Conservation (phyloP, 2,797 vertebrate species). For the Sebastes minor region DNA sequence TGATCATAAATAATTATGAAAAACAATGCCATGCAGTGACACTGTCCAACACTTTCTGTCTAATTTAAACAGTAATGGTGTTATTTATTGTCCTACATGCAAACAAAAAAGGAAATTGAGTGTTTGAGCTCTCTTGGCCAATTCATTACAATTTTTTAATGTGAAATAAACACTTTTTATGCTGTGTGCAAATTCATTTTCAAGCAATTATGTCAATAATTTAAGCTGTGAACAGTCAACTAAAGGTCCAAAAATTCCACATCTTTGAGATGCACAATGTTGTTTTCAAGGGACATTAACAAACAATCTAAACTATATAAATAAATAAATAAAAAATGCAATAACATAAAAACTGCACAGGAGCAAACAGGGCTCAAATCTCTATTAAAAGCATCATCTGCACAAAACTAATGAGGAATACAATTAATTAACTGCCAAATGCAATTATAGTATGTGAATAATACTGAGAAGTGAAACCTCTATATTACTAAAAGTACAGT, state of each 20-base stretch:
- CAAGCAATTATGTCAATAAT: not conserved
- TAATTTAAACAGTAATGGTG: not conserved
- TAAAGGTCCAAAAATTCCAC: not conserved
- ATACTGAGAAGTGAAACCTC: not conserved
- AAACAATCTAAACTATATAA: not conserved
- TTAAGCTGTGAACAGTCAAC: not conserved
- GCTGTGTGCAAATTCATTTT: not conserved
- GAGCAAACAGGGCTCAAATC: not conserved
- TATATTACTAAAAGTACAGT: not conserved
- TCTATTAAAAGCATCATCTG: not conserved
- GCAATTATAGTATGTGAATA: not conserved
- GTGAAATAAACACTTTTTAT: conserved; percentile 20
- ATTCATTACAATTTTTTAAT: not conserved
- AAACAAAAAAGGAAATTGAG: not conserved
- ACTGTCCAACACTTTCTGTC: not conserved
- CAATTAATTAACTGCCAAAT: not conserved
- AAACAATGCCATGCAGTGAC: not conserved
- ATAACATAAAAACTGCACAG: not conserved
- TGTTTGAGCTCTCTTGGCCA: not conserved
- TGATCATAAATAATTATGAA: not conserved
- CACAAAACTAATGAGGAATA: not conserved
- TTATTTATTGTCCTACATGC: conserved; percentile 3
- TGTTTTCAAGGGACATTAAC: not conserved
- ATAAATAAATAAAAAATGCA: not conserved
- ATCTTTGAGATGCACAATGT: not conserved